Evolutionary conservation across 2,113 vertebrate genomes (phyloP), one percentile per base, ranked within the genome.

Genomic region (Phalacrocorax brasilianus): DNA sequence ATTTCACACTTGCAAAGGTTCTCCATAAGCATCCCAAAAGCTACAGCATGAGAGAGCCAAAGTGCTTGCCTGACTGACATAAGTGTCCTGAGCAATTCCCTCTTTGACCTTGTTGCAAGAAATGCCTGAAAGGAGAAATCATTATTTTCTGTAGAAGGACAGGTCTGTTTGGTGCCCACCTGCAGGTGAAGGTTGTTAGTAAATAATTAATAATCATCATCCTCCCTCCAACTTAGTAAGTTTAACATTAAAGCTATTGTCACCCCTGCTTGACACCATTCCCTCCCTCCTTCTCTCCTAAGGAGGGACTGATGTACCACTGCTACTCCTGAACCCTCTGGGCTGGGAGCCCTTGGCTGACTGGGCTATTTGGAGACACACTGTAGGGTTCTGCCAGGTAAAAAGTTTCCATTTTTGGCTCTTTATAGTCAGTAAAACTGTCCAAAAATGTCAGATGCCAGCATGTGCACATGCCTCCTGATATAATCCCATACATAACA

Each of bases 381-480:
- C 21, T 28, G 50, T 28, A 53, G 33, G 47, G 16, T 52, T 78
- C n/a, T 82, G 32, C 32, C 47, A 56, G 61, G 75, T 91, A 56
- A 86, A 90, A 62, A 27, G 14, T 59, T 89, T 89, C 47, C 15
- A 22, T 58, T 86, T 83, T 74, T 62, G 8, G 12, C 67, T 59
- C 33, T 63, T 90, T 79, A n/a, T 76, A 79, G 59, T 73, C 50
- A 52, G n/a, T 14, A 63, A 93, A 88, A 68, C 27, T 65, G 56
- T 50, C 40, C 4, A 50, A 84, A 93, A 94, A 93, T 91, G 47
- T 81, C 93, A 93, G 40, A 50, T 93, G 50, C 23, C 91, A 96
- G 82, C 79, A 45, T 83, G 89, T 42, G 50, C 49, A 76, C 50
- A 72, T 62, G 52, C 28, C 55, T 86, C 75, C 47, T 63, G n/a